A percentile compares a stretch with the other conserved stretches of the same genome.
phyloP scores from a whole-genome alignment of 2,888 invertebrate genomes.

The Drosophila nr. perissopoda region DNA sequence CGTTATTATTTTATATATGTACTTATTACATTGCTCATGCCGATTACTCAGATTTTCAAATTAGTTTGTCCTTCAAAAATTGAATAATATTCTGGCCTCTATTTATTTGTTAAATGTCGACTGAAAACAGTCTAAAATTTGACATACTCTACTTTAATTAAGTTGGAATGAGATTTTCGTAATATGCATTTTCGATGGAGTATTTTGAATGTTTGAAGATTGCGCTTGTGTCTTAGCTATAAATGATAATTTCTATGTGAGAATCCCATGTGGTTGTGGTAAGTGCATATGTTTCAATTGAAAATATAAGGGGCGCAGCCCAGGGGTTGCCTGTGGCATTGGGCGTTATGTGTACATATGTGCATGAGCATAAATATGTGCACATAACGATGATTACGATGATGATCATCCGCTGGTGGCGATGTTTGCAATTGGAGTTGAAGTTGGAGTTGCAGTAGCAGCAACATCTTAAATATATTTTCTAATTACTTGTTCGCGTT shows the following conservation, averaged over 20 bases:
- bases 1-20: background rate
- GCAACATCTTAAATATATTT: conserved; percentile 67
- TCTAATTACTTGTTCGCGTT: conserved; percentile 82
- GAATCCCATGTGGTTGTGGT: conserved; percentile 13
- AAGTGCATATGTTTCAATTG: conserved; percentile 23
- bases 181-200: background rate
- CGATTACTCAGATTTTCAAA: background rate
- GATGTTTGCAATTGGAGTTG: conserved; percentile 16
- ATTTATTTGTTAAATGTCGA: background rate
- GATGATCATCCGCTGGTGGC: conserved; percentile 27
- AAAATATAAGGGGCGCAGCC: conserved; percentile 22
- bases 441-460: conserved; percentile 19
- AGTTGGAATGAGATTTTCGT: background rate
- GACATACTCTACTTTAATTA: background rate
- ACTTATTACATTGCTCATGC: background rate
- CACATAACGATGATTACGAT: conserved; percentile 12
- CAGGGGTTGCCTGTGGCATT: conserved; percentile 35
- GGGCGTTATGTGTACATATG: conserved; percentile 21
- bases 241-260: conserved; percentile 20
- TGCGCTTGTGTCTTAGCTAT: conserved; percentile 24
- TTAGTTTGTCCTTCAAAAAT: background rate
- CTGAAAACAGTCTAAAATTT: background rate
- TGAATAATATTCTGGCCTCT: background rate
- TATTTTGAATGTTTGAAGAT: background rate
- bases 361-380: conserved; percentile 33